Percentiles rank a stretch among this genome's conserved stretches.
phyloP scores from a whole-genome alignment of 2,797 vertebrate species.

The Pangasius mekongensis region DNA sequence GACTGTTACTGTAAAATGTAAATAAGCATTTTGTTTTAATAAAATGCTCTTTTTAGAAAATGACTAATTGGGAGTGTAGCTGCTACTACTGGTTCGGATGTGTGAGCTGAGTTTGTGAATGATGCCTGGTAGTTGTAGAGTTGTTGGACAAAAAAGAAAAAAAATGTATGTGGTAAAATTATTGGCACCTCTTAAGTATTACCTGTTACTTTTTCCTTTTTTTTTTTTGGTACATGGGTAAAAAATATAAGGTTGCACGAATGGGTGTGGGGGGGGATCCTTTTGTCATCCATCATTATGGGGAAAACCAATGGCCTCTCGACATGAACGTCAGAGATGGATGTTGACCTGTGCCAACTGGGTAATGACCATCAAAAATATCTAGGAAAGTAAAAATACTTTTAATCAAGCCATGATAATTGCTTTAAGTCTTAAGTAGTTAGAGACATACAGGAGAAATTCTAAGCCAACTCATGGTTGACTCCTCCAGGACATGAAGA shows the following conservation, averaged over 20 bases:
- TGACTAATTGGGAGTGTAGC: neutral
- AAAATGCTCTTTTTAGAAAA: conserved; percentile 77
- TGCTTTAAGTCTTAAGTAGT: neutral
- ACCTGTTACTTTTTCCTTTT: neutral
- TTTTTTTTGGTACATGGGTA: neutral
- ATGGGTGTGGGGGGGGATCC: neutral
- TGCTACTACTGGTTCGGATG: neutral
- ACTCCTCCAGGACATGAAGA: neutral
- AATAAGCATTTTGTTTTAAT: conserved; percentile 82
- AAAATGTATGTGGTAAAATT: too few relatives aligned
- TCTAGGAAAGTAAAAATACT: neutral
- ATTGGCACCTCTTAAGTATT: neutral
- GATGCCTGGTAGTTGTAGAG: neutral
- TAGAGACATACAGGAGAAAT: neutral
- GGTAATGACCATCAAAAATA: neutral
- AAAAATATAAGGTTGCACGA: neutral
- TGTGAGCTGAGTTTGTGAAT: neutral
- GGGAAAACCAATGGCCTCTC: neutral
- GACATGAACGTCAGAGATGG: neutral
- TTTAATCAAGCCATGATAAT: neutral
- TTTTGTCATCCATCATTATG: neutral
- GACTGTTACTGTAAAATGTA: conserved; percentile 71
- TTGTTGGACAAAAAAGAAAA: neutral
- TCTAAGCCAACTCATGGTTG: neutral
- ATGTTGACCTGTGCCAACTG: neutral